A percentile compares a stretch with the other conserved stretches of the same genome.
Evolutionary conservation across 2,888 invertebrate genomes (phyloP).

Genomic region (Perizoma flavofasciatum): DNA sequence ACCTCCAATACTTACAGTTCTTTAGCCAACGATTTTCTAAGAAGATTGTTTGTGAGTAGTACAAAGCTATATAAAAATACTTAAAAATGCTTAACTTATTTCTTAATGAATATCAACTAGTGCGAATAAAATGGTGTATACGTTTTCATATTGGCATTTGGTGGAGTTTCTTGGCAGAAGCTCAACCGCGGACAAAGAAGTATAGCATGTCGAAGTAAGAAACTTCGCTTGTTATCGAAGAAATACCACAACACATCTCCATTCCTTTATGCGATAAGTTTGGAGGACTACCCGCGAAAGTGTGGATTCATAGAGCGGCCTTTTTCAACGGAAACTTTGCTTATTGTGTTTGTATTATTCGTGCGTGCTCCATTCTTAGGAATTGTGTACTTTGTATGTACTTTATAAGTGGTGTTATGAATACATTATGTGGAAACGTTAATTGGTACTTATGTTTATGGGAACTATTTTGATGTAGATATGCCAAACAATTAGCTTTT

Average conservation of each 20-base stretch:
- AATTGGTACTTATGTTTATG: too few relatives aligned
- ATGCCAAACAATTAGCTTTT: too few relatives aligned
- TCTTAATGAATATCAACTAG: too few relatives aligned
- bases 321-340: constrained; percentile 27
- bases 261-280: constrained; percentile 72
- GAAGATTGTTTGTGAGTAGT: constrained; percentile 3
- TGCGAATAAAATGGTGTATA: too few relatives aligned
- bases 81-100: too few relatives aligned
- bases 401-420: constrained; percentile 18
- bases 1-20: neutral
- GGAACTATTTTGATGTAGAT: too few relatives aligned
- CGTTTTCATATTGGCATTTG: constrained; percentile 20
- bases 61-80: too few relatives aligned
- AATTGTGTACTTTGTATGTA: constrained; percentile 20
- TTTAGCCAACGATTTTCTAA: neutral
- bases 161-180: constrained; percentile 46
- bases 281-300: constrained; percentile 52
- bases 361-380: constrained; percentile 9
- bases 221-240: constrained; percentile 78
- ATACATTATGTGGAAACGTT: neutral
- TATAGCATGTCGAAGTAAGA: constrained; percentile 54
- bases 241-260: constrained; percentile 76
- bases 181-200: constrained; percentile 54
- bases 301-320: constrained; percentile 40
- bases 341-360: constrained; percentile 19